Conservation (phyloP, 2,888 invertebrate species). For the Steinernema hermaphroditum region DNA sequence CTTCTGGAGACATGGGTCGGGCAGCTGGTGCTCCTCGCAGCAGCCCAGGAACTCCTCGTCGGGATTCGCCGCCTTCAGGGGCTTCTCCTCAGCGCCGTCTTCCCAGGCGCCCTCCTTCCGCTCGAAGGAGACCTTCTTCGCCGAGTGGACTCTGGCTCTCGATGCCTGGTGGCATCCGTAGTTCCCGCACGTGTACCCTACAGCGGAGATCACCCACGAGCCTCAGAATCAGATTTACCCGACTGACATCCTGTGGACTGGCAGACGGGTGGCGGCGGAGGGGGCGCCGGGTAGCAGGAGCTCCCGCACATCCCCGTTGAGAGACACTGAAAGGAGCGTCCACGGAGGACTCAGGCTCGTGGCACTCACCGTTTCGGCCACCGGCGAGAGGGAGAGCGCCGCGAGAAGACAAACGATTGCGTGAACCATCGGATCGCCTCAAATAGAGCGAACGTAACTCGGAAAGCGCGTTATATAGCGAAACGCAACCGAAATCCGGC, state of each 20-base stretch:
- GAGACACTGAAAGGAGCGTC: conserved; percentile 3
- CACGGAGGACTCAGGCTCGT: neutral
- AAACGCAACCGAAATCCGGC: conserved; percentile 18
- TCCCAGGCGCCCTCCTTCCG: neutral
- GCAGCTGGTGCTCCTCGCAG: conserved; percentile 22
- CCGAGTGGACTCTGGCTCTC: neutral
- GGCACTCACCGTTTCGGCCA: conserved; percentile 5
- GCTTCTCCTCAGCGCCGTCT: neutral
- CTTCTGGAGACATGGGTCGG: conserved; percentile 17
- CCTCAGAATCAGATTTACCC: too few relatives aligned
- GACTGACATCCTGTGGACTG: conserved; percentile 7
- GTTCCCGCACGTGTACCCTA: neutral
- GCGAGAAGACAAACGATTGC: neutral
- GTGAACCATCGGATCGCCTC: conserved; percentile 21
- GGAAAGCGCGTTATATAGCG: conserved; percentile 25
- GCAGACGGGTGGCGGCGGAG: conserved; percentile 16
- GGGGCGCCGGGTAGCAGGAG: conserved; percentile 7
- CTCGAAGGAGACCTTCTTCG: conserved; percentile 16
- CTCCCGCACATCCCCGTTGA: conserved; percentile 17
- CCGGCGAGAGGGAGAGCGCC: neutral
- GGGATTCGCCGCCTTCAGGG: neutral
- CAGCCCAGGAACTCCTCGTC: conserved; percentile 27
- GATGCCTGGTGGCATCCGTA: conserved; percentile 10
- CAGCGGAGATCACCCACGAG: too few relatives aligned
- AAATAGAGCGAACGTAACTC: conserved; percentile 30